phyloP scores from a whole-genome alignment of 2,888 invertebrate genomes.

The Drosophila nr. perissopoda region DNA sequence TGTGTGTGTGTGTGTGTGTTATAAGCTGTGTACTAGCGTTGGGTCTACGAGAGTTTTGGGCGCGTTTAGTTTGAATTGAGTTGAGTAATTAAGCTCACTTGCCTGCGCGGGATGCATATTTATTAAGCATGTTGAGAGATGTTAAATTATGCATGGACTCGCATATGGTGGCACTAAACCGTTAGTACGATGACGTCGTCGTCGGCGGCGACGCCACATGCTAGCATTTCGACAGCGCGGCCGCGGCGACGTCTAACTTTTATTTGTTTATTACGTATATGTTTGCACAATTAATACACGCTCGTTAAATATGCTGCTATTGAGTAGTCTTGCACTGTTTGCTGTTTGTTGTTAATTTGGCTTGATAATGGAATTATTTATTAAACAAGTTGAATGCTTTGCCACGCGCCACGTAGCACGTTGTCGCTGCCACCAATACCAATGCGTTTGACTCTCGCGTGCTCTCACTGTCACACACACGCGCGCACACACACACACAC shows the following conservation, averaged over 20 bases:
- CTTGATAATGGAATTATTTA: conserved; percentile 66
- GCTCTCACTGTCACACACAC: conserved; percentile 59
- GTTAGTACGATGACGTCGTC: conserved; percentile 55
- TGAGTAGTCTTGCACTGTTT: conserved; percentile 9
- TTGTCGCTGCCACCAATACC: conserved; percentile 66
- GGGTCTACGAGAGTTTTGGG: conserved; percentile 12
- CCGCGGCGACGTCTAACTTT: conserved; percentile 66
- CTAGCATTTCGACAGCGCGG: conserved; percentile 66
- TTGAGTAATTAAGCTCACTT: conserved; percentile 59
- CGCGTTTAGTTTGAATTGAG: conserved; percentile 45
- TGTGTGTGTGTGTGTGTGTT: conserved; percentile 1
- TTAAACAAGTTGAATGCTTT: conserved; percentile 55
- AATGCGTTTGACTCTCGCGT: conserved; percentile 57
- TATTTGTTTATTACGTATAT: conserved; percentile 11
- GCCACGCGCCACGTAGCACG: conserved; percentile 67
- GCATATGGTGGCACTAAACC: conserved; percentile 47
- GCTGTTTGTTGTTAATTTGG: conserved; percentile 44
- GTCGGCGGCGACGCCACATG: conserved; percentile 71
- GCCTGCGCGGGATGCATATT: conserved; percentile 41
- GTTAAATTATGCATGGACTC: conserved; percentile 63
- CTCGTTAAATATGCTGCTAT: conserved; percentile 15
- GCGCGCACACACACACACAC: conserved; percentile 27
- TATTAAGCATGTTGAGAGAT: conserved; percentile 34
- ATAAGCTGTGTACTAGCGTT: conserved; percentile 13
- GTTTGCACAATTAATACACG: conserved; percentile 24